Evolutionary conservation across 1,140 invertebrate genomes (phyloP), one percentile per base, ranked within the genome.

Genomic region (Temnothorax longispinosus): DNA sequence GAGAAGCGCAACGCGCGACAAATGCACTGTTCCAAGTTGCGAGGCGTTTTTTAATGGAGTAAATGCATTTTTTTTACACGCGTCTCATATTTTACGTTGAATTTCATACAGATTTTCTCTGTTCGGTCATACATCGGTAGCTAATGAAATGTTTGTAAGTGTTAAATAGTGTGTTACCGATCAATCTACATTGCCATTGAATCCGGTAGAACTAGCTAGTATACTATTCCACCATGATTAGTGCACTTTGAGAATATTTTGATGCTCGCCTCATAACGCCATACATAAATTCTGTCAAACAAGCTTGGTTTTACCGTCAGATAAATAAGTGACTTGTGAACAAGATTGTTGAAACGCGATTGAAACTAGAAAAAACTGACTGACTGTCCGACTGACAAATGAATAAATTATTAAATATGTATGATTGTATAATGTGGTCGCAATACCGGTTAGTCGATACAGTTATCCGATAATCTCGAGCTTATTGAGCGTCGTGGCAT

Each of bases 371-470:
- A 56, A 54, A 52, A 56, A 52, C 50, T 27, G 27, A 27, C 27
- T 27, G 27, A 27, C 27, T 27, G 27, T 54, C 38, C 32, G 38
- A 2, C 11, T 80, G 44, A 52, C 62, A 54, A 80, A 69, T 50
- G n/a, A 60, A 74, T 84, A 64, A 64, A 67, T 72, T 72, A 80
- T 78, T 65, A 78, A 78, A 86, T 78, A 62, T 27, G 27, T 27
- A 27, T 32, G 41, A 47, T 54, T 50, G 35, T 65, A 84, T 77
- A 64, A 85, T 52, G 62, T 13, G 6, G 35, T 58, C 58, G 65
- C 44, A 90, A 80, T 87, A 89, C 72, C 72, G 71, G 18, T 81
- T 84, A 67, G 88, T 18, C 69, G 78, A 88, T 89, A 85, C 67
- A 78, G 56, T 85, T 76, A 84, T 85, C 64, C 74, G 88, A 90